Conservation (phyloP, 1,140 invertebrate species). For the Drosophila ercepeae region DNA sequence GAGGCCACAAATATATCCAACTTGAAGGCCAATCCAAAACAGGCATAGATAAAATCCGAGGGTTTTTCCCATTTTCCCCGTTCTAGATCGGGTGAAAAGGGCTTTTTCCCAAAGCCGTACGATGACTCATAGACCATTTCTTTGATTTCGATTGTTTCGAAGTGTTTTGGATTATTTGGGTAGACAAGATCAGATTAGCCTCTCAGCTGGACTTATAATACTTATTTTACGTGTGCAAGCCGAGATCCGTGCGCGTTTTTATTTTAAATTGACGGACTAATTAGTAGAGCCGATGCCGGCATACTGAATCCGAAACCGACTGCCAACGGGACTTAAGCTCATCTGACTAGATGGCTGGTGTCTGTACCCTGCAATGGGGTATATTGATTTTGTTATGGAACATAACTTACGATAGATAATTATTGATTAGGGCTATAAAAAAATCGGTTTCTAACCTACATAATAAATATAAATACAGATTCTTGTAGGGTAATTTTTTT, state of each 20-base stretch:
- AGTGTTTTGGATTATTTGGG: not conserved
- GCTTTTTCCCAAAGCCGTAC: slow-evolving; percentile 67
- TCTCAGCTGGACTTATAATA: not conserved
- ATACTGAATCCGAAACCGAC: slow-evolving; percentile 52
- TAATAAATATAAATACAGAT: no score
- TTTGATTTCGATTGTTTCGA: not conserved
- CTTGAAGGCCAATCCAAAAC: slow-evolving; percentile 65
- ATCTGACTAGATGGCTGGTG: slow-evolving; percentile 15
- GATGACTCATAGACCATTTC: slow-evolving; percentile 73
- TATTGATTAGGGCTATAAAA: no score
- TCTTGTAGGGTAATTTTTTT: no score
- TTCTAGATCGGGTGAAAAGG: slow-evolving; percentile 63
- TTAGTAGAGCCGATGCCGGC: slow-evolving; percentile 65
- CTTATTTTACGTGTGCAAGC: slow-evolving; percentile 16
- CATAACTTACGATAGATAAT: no score
- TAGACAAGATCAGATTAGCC: not conserved
- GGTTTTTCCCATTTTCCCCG: slow-evolving; percentile 76
- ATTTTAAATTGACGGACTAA: slow-evolving; percentile 65
- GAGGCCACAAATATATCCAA: slow-evolving; percentile 58
- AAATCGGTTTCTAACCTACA: no score
- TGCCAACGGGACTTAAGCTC: not conserved
- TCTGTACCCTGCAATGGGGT: not conserved
- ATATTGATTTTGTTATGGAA: not conserved
- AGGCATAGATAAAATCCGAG: slow-evolving; percentile 67
- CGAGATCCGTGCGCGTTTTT: slow-evolving; percentile 27